phyloP scores from a whole-genome alignment of 2,113 vertebrate genomes.

The Brachyistius frenatus region DNA sequence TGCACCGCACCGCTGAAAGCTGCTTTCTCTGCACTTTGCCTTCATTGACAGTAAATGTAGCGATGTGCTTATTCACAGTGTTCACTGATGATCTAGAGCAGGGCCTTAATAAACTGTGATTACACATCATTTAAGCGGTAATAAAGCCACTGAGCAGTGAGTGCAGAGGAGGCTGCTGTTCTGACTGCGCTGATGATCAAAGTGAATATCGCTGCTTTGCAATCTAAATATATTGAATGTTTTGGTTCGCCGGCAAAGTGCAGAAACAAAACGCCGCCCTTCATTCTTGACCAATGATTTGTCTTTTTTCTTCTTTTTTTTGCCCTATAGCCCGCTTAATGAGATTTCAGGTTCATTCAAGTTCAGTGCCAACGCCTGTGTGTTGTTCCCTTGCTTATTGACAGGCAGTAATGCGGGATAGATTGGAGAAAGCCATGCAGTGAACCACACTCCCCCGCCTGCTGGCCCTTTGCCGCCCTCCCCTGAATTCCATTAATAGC shows the following conservation, averaged over 20 bases:
- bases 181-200: constrained; percentile 38
- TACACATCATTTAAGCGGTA: constrained; percentile 56
- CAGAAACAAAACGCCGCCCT: not conserved
- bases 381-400: constrained; percentile 61
- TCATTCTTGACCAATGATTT: constrained; percentile 27
- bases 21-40: constrained; percentile 75
- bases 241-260: constrained; percentile 8
- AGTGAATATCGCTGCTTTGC: constrained; percentile 44
- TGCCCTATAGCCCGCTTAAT: constrained; percentile 30
- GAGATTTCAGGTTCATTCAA: constrained; percentile 62
- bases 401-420: constrained; percentile 69
- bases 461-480: constrained; percentile 58
- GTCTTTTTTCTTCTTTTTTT: not conserved
- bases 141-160: constrained; percentile 57
- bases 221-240: constrained; percentile 35
- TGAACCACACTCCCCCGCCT: constrained; percentile 50
- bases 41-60: constrained; percentile 3
- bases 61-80: constrained; percentile 54
- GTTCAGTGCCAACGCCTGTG: constrained; percentile 44
- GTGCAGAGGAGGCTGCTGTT: constrained; percentile 35
- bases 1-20: constrained; percentile 51
- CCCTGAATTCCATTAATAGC: constrained; percentile 74
- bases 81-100: constrained; percentile 42
- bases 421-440: constrained; percentile 63
- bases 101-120: constrained; percentile 69